These are phyloP conservation scores for Chrysemys picta DNA, from an alignment of 2,113 vertebrate species.

Conservation along the genomic window DNA sequence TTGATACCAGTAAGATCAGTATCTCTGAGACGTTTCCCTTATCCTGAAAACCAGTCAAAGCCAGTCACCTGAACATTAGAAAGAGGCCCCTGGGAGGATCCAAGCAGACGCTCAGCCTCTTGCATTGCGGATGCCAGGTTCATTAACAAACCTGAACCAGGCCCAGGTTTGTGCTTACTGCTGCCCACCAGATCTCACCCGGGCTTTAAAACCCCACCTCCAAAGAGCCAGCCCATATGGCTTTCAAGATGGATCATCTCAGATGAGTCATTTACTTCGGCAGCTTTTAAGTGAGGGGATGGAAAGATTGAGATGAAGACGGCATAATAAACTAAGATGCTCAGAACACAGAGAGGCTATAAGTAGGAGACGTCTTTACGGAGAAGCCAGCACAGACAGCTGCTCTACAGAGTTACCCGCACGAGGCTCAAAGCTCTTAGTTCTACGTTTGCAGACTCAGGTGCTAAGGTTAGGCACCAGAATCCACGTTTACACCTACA, in stretches of 20 bases:
- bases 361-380: conserved; percentile 37
- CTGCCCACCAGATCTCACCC: background rate
- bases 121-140: conserved; percentile 46
- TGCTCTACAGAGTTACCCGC: background rate
- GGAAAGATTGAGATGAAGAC: conserved; percentile 25
- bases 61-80: conserved; percentile 44
- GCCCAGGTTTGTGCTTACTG: conserved; percentile 40
- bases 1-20: background rate
- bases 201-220: background rate
- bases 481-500: background rate
- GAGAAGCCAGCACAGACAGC: background rate
- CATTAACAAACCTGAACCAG: conserved; percentile 55
- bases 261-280: background rate
- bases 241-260: conserved; percentile 6
- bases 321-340: background rate
- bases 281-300: conserved; percentile 39
- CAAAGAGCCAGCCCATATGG: background rate
- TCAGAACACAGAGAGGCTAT: conserved; percentile 12
- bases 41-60: conserved; percentile 43
- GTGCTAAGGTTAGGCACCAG: background rate
- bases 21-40: conserved; percentile 20
- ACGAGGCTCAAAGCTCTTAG: background rate
- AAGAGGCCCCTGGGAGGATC: conserved; percentile 45
- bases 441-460: background rate
- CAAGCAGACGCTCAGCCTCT: conserved; percentile 28